Base-by-base conservation (phyloP, 2,797 vertebrate genomes). In the Cyclura pinguis region DNA sequence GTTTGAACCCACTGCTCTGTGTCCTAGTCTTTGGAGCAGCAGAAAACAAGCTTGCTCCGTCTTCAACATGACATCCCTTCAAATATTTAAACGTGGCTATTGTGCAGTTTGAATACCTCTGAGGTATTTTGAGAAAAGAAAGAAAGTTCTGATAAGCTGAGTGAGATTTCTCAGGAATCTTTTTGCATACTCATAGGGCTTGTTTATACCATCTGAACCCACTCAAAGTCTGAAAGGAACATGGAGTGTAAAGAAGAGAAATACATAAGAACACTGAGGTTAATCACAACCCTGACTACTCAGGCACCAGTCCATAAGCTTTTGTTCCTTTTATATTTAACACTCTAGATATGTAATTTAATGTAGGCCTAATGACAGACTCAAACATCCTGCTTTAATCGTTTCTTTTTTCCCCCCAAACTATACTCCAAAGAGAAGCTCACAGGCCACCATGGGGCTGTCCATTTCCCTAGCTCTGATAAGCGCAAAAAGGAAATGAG, bases 311-410 rank as follows among this genome's bases (percentile, higher is more conserved):
- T 95, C 95, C 94, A 96, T 96, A 97, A 97, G 96, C 96, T 95
- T 96, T 95, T 93, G 89, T 95, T 95, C 94, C 95, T 94, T 97
- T 97, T 97, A 97, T 97, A 97, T 97, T 98, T 97, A 97, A 97
- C 96, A 97, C 96, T 97, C 94, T 94, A 97, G 96, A 96, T 97
- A 97, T 96, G 96, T 96, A 97, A 98, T 97, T 98, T 97, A 97
- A 97, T 94, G 96, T 85, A 95, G 96, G 96, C 94, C 96, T 97
- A 97, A 98, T 97, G 97, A 98, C 96, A 97, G 96, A 97, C 95
- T 98, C 96, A 89, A 96, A 96, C 96, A 94, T 96, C 94, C 95
- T 93, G 96, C 96, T 97, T 97, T 97, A 98, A 97, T 97, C 92
- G 88, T 97, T 96, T 95, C 97, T 97, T 29, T 42, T 6, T 6